Base-by-base conservation (phyloP, 35 echinoderm and acorn worm genomes). In the Amphiura filiformis region DNA sequence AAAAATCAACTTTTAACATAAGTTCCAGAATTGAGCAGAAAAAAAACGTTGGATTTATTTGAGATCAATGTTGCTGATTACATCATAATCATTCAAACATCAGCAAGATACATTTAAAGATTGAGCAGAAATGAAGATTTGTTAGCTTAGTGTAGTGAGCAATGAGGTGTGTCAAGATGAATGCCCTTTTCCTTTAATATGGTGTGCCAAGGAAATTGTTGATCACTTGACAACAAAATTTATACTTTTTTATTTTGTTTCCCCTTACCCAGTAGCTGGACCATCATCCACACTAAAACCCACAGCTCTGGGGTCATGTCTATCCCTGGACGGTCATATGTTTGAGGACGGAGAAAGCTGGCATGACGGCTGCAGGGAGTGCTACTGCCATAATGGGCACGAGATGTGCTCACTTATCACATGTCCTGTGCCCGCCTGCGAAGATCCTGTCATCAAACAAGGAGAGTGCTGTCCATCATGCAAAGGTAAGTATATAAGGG, bases 341-440 rank as follows among this genome's bases (percentile, higher is more conserved):
- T 89, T 95, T 78, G 93, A 94, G 14, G 93, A 95, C 77, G 88
- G 96, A 36, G 96, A 99, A 80, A 94, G 93, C 18, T 99, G 96
- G 96, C 93, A 99, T 52, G 96, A 99, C 86, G 96, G 96, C 23
- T 99, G 96, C 80, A 30, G 96, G 42, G 82, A 95, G 78, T 99
- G 96, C 77, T 99, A 88, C 90, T 99, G 96, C 42, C 93, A 93
- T 32, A 94, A 95, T 34, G 96, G 96, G 7, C 93, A 92, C 35
- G 96, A 99, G 81, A 99, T 99, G 96, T 99, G 96, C 61, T 78
- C 88, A 76, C 93, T 99, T 40, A 99, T 99, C 31, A 80, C 96
- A 13, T 99, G 96, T 70, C 87, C 90, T 1, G 90, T 90, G 47
- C 96, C 96, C 15, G 84, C 56, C 9, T 99, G 96, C 39, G 84